Evolutionary conservation across 2,888 invertebrate genomes (phyloP).

Genomic region (Amiota communis): DNA sequence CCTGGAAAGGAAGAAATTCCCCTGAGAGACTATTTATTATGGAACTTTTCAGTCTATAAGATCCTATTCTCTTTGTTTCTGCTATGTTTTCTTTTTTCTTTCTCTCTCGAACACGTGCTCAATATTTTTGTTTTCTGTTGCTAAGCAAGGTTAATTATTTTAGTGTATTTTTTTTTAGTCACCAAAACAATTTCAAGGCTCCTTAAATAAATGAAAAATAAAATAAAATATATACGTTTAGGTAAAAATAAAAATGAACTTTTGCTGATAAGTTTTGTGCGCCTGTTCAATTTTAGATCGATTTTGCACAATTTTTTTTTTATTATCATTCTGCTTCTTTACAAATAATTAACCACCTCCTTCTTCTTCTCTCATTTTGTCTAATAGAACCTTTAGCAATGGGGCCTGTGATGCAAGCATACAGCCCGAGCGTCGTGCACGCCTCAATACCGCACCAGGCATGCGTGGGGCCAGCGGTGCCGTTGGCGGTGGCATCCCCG

Average conservation of each 20-base stretch:
- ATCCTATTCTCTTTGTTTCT: too few species aligned
- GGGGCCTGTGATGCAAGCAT: slow-evolving; percentile 64
- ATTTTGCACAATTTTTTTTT: slow-evolving; percentile 26
- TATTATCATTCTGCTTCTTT: not conserved
- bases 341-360: not conserved
- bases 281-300: slow-evolving; percentile 57
- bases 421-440: slow-evolving; percentile 68
- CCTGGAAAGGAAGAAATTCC: too few species aligned
- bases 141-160: slow-evolving; percentile 6
- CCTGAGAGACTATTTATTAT: too few species aligned
- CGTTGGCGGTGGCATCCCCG: slow-evolving; percentile 31
- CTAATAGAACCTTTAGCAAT: slow-evolving; percentile 73
- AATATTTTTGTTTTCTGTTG: slow-evolving; percentile 9
- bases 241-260: slow-evolving; percentile 2
- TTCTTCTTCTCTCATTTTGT: slow-evolving; percentile 56
- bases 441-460: slow-evolving; percentile 71
- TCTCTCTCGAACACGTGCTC: not conserved
- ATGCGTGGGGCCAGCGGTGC: slow-evolving; percentile 54
- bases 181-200: slow-evolving; percentile 49
- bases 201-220: slow-evolving; percentile 33
- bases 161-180: too few species aligned
- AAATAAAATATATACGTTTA: not conserved
- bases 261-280: slow-evolving; percentile 50
- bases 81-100: not conserved
- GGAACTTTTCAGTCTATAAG: too few species aligned